These are phyloP conservation scores for Leptinotarsa tumamoca DNA, from an alignment of 2,888 invertebrate genomes.

Conservation along the genomic window DNA sequence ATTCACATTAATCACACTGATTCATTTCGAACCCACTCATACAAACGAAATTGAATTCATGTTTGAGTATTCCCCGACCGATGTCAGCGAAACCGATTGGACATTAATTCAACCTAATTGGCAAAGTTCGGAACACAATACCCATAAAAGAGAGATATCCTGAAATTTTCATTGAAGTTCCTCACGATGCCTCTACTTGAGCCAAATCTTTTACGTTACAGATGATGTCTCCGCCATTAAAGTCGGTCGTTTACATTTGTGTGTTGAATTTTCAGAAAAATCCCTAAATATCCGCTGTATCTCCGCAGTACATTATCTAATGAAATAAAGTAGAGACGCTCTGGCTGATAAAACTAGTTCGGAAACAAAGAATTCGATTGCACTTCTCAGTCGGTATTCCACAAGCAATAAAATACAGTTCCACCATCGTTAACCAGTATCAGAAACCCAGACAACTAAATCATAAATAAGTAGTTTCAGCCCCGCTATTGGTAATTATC, in stretches of 20 bases:
- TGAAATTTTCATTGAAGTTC: slow-evolving; percentile 3
- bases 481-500: slow-evolving; percentile 3
- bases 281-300: not conserved
- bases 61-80: not conserved
- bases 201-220: not conserved
- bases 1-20: not conserved
- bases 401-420: not conserved
- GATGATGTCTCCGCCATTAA: not conserved
- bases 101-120: not conserved
- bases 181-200: not conserved
- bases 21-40: not conserved
- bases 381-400: not conserved
- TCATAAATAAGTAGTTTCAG: slow-evolving; percentile 5
- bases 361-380: not conserved
- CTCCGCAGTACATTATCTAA: not conserved
- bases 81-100: slow-evolving; percentile 8
- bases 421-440: not conserved
- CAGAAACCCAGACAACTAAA: slow-evolving; percentile 5
- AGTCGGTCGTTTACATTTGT: not conserved
- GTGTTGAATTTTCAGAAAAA: not conserved
- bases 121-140: not conserved
- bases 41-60: slow-evolving; percentile 7
- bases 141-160: not conserved
- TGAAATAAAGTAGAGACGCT: not conserved
- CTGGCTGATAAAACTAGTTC: not conserved